These are phyloP conservation scores for Drosophila repletoides DNA, from an alignment of 1,140 invertebrate species.

Conservation along the genomic window DNA sequence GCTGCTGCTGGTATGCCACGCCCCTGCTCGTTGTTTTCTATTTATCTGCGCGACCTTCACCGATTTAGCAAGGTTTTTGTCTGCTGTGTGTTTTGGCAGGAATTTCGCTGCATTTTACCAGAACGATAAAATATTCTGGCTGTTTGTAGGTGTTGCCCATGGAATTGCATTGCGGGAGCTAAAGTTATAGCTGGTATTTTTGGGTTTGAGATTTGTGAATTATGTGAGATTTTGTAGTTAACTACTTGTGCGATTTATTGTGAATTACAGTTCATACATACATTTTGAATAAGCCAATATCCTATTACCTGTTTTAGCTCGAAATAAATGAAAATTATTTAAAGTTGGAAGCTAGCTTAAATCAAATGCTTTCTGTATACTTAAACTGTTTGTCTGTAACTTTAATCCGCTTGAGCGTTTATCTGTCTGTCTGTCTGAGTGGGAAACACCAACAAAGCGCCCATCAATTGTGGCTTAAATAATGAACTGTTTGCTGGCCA, in stretches of 20 bases:
- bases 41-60: constrained; percentile 46
- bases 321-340: no score
- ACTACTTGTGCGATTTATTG: no score
- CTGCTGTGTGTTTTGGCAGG: not conserved
- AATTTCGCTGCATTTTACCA: constrained; percentile 7
- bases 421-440: not conserved
- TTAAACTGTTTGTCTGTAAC: not conserved
- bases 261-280: no score
- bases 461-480: constrained; percentile 48
- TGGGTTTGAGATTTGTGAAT: constrained; percentile 11
- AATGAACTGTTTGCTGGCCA: constrained; percentile 58
- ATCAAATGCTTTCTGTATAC: not conserved
- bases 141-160: constrained; percentile 13
- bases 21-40: constrained; percentile 26
- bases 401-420: not conserved
- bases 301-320: no score
- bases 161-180: constrained; percentile 4
- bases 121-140: constrained; percentile 11
- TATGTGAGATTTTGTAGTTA: constrained; percentile 1
- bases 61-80: constrained; percentile 18
- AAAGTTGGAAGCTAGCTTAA: no score
- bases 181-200: constrained; percentile 11
- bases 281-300: no score
- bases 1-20: not conserved
- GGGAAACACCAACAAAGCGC: constrained; percentile 6